Evolutionary conservation across 2,113 vertebrate genomes (phyloP).

Genomic region (Piprites chloris): DNA sequence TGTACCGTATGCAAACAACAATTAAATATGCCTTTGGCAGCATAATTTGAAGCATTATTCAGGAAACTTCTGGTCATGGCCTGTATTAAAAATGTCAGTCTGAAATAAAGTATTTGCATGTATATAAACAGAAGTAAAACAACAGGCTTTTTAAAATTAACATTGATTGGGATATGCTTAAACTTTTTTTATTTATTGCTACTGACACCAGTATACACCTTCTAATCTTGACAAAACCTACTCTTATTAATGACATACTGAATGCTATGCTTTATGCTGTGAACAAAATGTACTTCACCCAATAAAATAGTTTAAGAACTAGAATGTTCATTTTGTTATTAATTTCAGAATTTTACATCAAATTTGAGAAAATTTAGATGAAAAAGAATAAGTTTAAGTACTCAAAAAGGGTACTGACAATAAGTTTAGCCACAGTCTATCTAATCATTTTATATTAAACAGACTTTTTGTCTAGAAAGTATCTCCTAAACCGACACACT

Average conservation of each 20-base stretch:
- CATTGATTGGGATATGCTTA: not conserved
- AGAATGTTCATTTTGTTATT: not conserved
- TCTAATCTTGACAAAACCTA: not conserved
- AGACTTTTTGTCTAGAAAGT: not conserved
- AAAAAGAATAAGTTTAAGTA: not conserved
- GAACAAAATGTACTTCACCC: not conserved
- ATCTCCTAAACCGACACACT: not conserved
- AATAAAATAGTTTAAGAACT: not conserved
- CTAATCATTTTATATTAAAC: not conserved
- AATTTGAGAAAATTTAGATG: not conserved
- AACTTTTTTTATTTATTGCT: not conserved
- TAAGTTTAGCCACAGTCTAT: not conserved
- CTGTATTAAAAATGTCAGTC: not conserved
- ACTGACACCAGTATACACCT: not conserved
- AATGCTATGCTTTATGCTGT: not conserved
- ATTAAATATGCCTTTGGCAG: slow-evolving; percentile 18
- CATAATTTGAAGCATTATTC: not conserved
- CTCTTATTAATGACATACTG: not conserved
- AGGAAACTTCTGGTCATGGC: not conserved
- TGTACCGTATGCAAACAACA: slow-evolving; percentile 1
- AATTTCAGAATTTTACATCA: not conserved
- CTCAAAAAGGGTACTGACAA: not conserved
- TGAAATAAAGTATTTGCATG: not conserved
- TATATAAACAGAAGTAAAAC: not conserved
- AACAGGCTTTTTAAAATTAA: not conserved